A percentile compares a stretch with the other conserved stretches of the same genome.
Evolutionary conservation across 1,140 invertebrate species (phyloP).

Genomic region (Leptonema lineaticorne): DNA sequence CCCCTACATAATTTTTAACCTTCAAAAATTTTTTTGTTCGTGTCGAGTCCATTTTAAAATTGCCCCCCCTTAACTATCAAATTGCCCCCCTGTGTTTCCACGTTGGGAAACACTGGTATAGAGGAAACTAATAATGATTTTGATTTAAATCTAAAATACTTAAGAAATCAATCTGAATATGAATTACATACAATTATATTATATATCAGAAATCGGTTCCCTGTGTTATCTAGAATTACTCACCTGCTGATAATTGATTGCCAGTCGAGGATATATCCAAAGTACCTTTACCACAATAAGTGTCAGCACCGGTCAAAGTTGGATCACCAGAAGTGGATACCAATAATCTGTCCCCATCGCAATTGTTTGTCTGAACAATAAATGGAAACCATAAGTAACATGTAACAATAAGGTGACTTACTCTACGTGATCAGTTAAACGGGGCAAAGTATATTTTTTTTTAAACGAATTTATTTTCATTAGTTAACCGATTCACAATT

Average conservation of each 20-base stretch:
- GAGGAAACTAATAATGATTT: too few species aligned
- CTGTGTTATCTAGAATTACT: too few species aligned
- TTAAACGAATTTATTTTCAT: not conserved
- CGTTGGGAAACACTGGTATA: too few species aligned
- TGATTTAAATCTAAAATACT: too few species aligned
- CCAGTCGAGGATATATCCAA: slow-evolving; percentile 50
- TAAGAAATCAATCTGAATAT: too few species aligned
- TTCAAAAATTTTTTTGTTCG: too few species aligned
- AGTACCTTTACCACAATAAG: slow-evolving; percentile 57
- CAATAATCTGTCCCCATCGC: slow-evolving; percentile 52
- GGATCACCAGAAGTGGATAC: slow-evolving; percentile 54
- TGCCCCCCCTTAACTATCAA: too few species aligned
- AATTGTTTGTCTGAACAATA: slow-evolving; percentile 47
- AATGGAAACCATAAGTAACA: not conserved
- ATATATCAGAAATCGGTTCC: too few species aligned
- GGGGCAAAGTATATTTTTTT: not conserved
- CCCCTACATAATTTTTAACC: too few species aligned
- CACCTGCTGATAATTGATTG: slow-evolving; percentile 53
- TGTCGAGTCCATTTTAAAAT: too few species aligned
- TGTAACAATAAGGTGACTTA: slow-evolving; percentile 24
- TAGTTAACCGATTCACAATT: not conserved
- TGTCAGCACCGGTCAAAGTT: slow-evolving; percentile 48
- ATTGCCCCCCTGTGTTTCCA: too few species aligned
- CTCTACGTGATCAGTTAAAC: not conserved
- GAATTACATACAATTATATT: too few species aligned